Conservation (phyloP, 1,140 invertebrate genomes). For the Teleogryllus occipitalis region DNA sequence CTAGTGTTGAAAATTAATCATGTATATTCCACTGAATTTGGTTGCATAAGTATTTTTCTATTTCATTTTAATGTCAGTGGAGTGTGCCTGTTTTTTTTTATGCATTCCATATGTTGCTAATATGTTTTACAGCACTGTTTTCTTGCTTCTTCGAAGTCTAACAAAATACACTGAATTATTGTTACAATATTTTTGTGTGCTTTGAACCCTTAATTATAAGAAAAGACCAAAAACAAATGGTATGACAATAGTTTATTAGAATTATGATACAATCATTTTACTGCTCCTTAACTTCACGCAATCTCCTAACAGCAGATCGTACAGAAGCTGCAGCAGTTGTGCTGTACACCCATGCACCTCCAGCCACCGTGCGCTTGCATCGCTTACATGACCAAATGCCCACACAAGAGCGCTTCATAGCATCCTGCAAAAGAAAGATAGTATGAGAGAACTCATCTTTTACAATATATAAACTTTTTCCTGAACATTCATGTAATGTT, state of each 20-base stretch:
- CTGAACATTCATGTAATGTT: background rate
- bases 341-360: slow-evolving; percentile 94
- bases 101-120: slow-evolving; percentile 15
- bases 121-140: slow-evolving; percentile 12
- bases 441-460: background rate
- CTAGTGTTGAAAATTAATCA: background rate
- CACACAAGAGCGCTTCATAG: slow-evolving; percentile 94
- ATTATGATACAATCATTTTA: slow-evolving; percentile 37
- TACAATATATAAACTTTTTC: background rate
- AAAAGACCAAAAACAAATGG: background rate
- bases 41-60: background rate
- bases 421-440: slow-evolving; percentile 59
- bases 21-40: background rate
- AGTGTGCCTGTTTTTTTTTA: background rate
- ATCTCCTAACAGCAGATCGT: slow-evolving; percentile 87
- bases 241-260: background rate
- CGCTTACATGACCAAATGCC: slow-evolving; percentile 98
- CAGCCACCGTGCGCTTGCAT: slow-evolving; percentile 91
- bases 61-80: background rate
- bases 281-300: slow-evolving; percentile 92
- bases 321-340: slow-evolving; percentile 94
- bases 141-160: slow-evolving; percentile 11
- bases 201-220: background rate
- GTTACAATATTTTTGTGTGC: background rate
- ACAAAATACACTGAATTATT: slow-evolving; percentile 16